These are phyloP conservation scores for Micoletzkya japonica DNA, from an alignment of 2,888 invertebrate genomes.

Conservation along the genomic window DNA sequence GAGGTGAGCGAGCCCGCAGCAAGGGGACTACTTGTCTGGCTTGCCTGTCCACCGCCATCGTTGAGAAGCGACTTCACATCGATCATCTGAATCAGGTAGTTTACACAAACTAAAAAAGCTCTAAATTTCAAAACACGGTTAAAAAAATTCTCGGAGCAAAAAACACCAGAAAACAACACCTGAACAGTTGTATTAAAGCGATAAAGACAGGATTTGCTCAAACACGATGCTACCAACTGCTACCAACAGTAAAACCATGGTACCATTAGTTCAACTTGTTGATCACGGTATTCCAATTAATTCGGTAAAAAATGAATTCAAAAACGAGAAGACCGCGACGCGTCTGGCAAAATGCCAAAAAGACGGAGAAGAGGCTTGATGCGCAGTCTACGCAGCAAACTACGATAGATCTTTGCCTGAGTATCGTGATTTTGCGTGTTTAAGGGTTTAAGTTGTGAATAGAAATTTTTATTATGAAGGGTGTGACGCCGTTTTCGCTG, in stretches of 20 bases:
- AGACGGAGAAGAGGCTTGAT: not conserved
- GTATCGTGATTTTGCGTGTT: slow-evolving; percentile 27
- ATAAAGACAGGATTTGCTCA: not conserved
- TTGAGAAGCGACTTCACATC: slow-evolving; percentile 24
- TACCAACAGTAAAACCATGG: too few relatives aligned
- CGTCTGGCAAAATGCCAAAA: slow-evolving; percentile 28
- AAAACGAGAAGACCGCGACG: too few relatives aligned
- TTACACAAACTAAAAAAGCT: too few relatives aligned
- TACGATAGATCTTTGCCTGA: slow-evolving; percentile 29
- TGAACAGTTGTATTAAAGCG: too few relatives aligned
- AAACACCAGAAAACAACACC: not conserved
- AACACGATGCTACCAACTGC: too few relatives aligned
- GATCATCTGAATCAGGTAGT: too few relatives aligned
- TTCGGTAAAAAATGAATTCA: too few relatives aligned
- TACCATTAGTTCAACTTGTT: too few relatives aligned
- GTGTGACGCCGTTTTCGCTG: slow-evolving; percentile 16
- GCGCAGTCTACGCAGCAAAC: not conserved
- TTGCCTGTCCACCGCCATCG: not conserved
- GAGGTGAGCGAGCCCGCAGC: slow-evolving; percentile 23
- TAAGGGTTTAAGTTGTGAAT: not conserved
- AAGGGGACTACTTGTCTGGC: slow-evolving; percentile 14
- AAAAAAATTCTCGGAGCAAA: not conserved
- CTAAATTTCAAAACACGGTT: too few relatives aligned
- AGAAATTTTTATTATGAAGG: slow-evolving; percentile 25
- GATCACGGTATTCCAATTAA: too few relatives aligned